phyloP scores from a whole-genome alignment of 2,113 vertebrate species.

The Tachysurus vachellii region DNA sequence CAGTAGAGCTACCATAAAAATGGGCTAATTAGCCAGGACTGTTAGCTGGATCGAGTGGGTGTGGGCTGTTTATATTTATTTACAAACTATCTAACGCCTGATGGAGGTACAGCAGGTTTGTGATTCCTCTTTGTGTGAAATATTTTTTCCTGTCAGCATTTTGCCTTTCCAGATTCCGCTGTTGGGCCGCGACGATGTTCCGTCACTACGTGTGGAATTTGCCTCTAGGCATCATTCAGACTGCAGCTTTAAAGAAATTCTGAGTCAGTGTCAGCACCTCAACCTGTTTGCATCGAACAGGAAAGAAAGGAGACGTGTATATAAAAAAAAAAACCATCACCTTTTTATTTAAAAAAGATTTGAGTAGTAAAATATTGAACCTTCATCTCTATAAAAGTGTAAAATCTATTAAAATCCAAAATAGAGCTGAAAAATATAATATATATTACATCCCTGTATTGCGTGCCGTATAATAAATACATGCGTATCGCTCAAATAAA shows the following conservation, averaged over 20 bases:
- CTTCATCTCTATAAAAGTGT: neutral
- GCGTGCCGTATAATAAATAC: conserved; percentile 27
- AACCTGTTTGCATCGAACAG: neutral
- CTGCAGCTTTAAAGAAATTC: neutral
- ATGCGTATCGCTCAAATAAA: conserved; percentile 11
- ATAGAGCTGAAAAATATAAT: neutral
- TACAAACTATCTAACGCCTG: too few species aligned
- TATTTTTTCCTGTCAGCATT: neutral
- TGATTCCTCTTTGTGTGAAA: neutral
- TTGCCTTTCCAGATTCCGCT: too few species aligned
- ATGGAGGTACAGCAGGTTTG: neutral
- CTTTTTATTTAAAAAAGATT: conserved; percentile 13
- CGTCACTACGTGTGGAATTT: neutral
- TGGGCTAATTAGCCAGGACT: neutral
- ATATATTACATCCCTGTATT: conserved; percentile 34
- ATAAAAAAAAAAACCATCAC: neutral
- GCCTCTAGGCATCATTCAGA: neutral
- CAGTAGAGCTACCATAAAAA: neutral
- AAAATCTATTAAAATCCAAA: conserved; percentile 32
- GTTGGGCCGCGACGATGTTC: neutral
- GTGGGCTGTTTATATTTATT: neutral
- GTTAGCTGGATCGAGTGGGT: neutral
- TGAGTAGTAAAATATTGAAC: conserved; percentile 34
- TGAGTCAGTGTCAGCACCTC: neutral
- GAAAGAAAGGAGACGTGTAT: neutral